phyloP scores from a whole-genome alignment of 2,113 vertebrate genomes.

The Toxotes jaculatrix region DNA sequence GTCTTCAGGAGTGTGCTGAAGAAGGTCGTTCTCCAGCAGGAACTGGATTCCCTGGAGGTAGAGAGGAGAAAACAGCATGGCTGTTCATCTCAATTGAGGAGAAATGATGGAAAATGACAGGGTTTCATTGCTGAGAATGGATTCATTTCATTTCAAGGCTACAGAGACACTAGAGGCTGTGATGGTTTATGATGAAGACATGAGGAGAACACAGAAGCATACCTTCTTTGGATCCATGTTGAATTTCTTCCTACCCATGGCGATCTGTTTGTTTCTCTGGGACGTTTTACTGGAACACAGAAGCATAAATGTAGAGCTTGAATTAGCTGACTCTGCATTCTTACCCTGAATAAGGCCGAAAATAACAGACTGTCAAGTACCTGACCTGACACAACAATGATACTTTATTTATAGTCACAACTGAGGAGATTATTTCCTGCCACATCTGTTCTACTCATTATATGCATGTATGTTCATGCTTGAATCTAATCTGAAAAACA shows the following conservation, averaged over 20 bases:
- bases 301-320: slow-evolving; percentile 2
- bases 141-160: slow-evolving; percentile 6
- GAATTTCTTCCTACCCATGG: slow-evolving; percentile 99
- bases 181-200: neutral
- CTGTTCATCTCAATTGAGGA: slow-evolving; percentile 15
- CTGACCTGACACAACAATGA: neutral
- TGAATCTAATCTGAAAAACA: slow-evolving; percentile 11
- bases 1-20: slow-evolving; percentile 95
- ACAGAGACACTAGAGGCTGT: neutral
- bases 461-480: neutral
- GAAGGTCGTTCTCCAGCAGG: slow-evolving; percentile 96
- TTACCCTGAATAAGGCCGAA: neutral
- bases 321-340: neutral
- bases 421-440: slow-evolving; percentile 6
- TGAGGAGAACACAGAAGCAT: neutral
- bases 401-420: slow-evolving; percentile 15
- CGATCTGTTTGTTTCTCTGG: slow-evolving; percentile 98
- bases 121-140: slow-evolving; percentile 24
- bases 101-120: slow-evolving; percentile 37
- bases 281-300: slow-evolving; percentile 90
- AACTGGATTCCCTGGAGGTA: slow-evolving; percentile 93
- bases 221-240: slow-evolving; percentile 99
- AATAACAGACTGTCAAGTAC: neutral
- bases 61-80: slow-evolving; percentile 6
- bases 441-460: slow-evolving; percentile 15